Evolutionary conservation across 2,797 vertebrate genomes (phyloP).

Genomic region (Enteromius anoplus): DNA sequence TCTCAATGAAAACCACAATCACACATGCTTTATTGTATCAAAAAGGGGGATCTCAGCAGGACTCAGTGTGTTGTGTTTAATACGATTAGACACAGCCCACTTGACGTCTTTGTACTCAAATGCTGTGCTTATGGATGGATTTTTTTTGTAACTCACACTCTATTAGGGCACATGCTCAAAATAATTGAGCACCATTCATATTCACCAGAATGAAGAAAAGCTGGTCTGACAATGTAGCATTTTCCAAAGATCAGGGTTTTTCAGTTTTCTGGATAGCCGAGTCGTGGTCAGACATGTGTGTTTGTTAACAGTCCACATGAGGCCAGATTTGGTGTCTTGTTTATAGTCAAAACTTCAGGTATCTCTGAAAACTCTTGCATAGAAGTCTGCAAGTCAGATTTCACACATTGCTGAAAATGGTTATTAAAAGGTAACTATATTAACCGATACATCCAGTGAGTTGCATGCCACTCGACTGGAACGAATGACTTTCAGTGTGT

Average conservation of each 20-base stretch:
- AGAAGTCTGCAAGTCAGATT: not conserved
- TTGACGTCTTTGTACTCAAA: conserved; percentile 43
- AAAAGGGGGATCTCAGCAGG: conserved; percentile 4
- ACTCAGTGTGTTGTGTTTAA: conserved; percentile 49
- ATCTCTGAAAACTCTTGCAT: not conserved
- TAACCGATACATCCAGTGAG: not conserved
- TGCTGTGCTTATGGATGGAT: conserved; percentile 38
- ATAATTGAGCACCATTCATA: not conserved
- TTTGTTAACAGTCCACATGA: not conserved
- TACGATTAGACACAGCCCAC: conserved; percentile 51
- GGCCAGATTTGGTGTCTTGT: not conserved
- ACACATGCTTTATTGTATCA: not conserved
- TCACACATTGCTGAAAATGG: not conserved
- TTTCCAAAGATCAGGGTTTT: not conserved
- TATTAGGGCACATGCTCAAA: conserved; percentile 2
- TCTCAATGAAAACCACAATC: not conserved
- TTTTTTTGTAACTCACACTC: conserved; percentile 45
- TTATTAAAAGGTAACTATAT: conserved; percentile 23
- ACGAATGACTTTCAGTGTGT: not conserved
- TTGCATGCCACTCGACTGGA: not conserved
- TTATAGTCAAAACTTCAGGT: not conserved
- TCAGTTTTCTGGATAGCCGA: not conserved
- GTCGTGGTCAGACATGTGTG: not conserved
- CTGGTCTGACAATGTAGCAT: not conserved
- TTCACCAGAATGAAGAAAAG: not conserved